Percentiles rank a stretch among this genome's conserved stretches.
These are phyloP conservation scores for Oligia latruncula DNA, from an alignment of 2,888 invertebrate species.

Conservation along the genomic window DNA sequence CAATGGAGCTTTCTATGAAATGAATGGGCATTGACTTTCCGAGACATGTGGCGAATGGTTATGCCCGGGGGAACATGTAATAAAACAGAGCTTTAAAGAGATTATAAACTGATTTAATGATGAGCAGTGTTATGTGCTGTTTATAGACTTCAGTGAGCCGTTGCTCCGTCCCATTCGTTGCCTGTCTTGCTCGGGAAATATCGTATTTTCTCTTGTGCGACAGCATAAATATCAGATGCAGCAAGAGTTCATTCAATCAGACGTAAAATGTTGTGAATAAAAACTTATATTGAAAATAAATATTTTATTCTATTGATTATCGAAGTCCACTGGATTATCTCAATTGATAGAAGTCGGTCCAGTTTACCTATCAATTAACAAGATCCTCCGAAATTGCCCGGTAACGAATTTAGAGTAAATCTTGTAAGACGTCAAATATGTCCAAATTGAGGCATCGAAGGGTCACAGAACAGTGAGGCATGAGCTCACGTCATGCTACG, in stretches of 20 bases:
- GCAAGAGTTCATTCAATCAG: background rate
- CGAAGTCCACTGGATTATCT: background rate
- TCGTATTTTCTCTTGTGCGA: background rate
- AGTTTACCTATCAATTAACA: conserved; percentile 18
- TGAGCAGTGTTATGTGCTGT: conserved; percentile 35
- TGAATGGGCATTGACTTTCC: conserved; percentile 56
- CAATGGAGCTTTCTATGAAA: conserved; percentile 52
- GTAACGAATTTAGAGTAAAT: conserved; percentile 59
- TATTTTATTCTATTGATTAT: background rate
- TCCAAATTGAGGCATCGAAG: conserved; percentile 67
- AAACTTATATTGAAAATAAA: background rate
- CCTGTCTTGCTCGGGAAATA: background rate
- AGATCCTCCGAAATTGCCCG: conserved; percentile 19
- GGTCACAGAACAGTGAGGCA: conserved; percentile 71
- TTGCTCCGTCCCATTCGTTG: background rate
- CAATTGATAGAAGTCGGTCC: background rate
- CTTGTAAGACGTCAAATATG: conserved; percentile 68
- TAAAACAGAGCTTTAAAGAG: conserved; percentile 44
- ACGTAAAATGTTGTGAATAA: background rate
- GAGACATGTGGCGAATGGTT: conserved; percentile 41
- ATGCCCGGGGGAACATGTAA: conserved; percentile 40
- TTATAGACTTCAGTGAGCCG: conserved; percentile 33
- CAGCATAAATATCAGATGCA: conserved; percentile 6
- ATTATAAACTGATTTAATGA: conserved; percentile 61
- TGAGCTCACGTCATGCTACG: conserved; percentile 74